Percentiles rank a stretch among this genome's conserved stretches.
phyloP scores from a whole-genome alignment of 2,888 invertebrate genomes.

The Platypus cylindrus region DNA sequence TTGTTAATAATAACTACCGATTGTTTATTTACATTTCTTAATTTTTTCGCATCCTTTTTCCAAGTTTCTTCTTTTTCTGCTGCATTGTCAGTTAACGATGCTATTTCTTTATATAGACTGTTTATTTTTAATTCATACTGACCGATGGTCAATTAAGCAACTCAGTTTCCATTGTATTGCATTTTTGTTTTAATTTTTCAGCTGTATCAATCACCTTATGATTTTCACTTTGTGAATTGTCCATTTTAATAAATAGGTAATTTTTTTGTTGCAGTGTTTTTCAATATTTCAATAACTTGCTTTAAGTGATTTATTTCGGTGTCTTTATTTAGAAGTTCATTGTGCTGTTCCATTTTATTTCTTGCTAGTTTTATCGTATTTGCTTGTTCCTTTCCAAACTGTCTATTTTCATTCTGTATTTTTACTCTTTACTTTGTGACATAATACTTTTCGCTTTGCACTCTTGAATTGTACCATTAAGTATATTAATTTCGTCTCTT shows the following conservation, averaged over 20 bases:
- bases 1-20: conserved; percentile 10
- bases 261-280: too few relatives aligned
- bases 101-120: too few relatives aligned
- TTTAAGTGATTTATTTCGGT: conserved; percentile 29
- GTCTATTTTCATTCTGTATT: conserved; percentile 29
- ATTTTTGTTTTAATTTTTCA: conserved; percentile 27
- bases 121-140: conserved; percentile 27
- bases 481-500: conserved; percentile 26
- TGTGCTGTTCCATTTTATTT: conserved; percentile 33
- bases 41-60: too few relatives aligned
- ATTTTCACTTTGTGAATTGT: conserved; percentile 31
- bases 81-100: conserved; percentile 12
- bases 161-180: conserved; percentile 28
- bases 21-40: conserved; percentile 10
- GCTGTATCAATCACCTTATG: conserved; percentile 31
- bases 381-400: conserved; percentile 28
- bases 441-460: conserved; percentile 32
- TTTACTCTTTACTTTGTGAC: conserved; percentile 34
- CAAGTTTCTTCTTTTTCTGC: conserved; percentile 7
- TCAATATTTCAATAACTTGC: conserved; percentile 27
- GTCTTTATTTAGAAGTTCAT: conserved; percentile 32
- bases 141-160: conserved; percentile 29
- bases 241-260: conserved; percentile 26
- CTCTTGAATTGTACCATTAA: conserved; percentile 23
- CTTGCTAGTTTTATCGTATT: conserved; percentile 32